A percentile compares a stretch with the other conserved stretches of the same genome.
Evolutionary conservation across 1,140 invertebrate species (phyloP).

Genomic region (Mya arenaria): DNA sequence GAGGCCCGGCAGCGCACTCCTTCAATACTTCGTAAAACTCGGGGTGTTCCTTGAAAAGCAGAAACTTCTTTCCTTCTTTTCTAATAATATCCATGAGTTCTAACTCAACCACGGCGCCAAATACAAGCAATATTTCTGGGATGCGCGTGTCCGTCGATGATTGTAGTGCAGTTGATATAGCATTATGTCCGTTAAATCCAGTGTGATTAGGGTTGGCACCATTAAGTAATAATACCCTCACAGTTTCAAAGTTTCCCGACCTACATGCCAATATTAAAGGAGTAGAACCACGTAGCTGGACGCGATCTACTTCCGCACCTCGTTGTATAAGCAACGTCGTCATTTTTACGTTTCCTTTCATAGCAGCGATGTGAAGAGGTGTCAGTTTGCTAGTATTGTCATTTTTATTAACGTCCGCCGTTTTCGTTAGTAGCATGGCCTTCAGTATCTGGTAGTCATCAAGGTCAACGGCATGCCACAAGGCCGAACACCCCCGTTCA

Average conservation of each 20-base stretch:
- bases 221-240: constrained; percentile 67
- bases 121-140: constrained; percentile 66
- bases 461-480: constrained; percentile 73
- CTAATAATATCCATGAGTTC: constrained; percentile 62
- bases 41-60: constrained; percentile 58
- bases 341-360: constrained; percentile 70
- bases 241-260: constrained; percentile 62
- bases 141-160: constrained; percentile 58
- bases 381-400: constrained; percentile 64
- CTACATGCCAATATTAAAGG: constrained; percentile 69
- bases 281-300: constrained; percentile 71
- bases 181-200: constrained; percentile 70
- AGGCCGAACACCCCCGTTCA: constrained; percentile 68
- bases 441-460: constrained; percentile 72
- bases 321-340: constrained; percentile 66
- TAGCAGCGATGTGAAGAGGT: constrained; percentile 71
- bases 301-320: constrained; percentile 68
- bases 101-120: constrained; percentile 64
- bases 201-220: constrained; percentile 74
- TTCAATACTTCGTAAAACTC: constrained; percentile 62
- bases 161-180: constrained; percentile 68
- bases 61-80: constrained; percentile 65
- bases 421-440: constrained; percentile 52
- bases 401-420: constrained; percentile 65
- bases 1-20: constrained; percentile 59